Evolutionary conservation across 1,140 invertebrate genomes (phyloP).

Genomic region (Drosophila busckii): DNA sequence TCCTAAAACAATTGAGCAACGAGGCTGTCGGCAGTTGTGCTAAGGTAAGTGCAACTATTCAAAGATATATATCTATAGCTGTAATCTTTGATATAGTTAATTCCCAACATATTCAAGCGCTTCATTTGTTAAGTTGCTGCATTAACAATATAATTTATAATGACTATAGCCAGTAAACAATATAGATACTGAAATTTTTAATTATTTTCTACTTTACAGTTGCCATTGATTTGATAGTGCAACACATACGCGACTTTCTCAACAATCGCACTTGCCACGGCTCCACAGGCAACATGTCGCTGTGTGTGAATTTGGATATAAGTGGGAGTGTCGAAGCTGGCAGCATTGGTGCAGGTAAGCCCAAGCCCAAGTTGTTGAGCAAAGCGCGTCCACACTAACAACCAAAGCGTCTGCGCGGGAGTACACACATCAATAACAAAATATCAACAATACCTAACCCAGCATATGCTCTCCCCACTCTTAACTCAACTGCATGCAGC

Average conservation of each 20-base stretch:
- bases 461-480: conserved; percentile 15
- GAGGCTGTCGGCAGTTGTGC: too few species aligned
- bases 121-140: conserved; percentile 21
- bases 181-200: not conserved
- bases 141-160: conserved; percentile 30
- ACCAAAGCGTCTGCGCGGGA: conserved; percentile 24
- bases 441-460: conserved; percentile 2
- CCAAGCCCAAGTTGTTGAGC: conserved; percentile 12
- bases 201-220: conserved; percentile 82
- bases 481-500: conserved; percentile 41
- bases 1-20: conserved; percentile 20
- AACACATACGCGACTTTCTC: conserved; percentile 92
- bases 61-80: too few species aligned
- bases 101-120: conserved; percentile 6
- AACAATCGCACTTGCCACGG: conserved; percentile 80
- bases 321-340: conserved; percentile 22
- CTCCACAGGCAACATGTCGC: conserved; percentile 59
- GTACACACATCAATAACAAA: conserved; percentile 13
- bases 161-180: conserved; percentile 1
- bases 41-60: too few species aligned
- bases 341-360: conserved; percentile 48
- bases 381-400: conserved; percentile 67
- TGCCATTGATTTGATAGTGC: conserved; percentile 95
- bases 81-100: too few species aligned
- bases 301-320: conserved; percentile 63